Evolutionary conservation across 2,888 invertebrate genomes (phyloP), one percentile per base, ranked within the genome.

Genomic region (Panopea generosa): DNA sequence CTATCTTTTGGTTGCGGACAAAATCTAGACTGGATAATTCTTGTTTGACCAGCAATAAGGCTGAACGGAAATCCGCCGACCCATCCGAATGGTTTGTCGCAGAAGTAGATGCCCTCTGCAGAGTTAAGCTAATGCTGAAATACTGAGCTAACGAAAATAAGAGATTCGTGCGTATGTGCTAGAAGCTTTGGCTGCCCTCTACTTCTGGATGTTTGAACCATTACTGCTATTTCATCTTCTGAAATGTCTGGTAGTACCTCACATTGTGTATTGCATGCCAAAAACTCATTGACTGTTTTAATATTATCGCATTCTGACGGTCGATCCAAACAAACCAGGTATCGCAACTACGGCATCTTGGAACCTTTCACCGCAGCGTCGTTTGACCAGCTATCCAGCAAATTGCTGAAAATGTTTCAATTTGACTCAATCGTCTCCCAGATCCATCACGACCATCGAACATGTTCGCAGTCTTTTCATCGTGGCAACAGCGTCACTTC

Each of bases 161-260:
- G 24, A 49, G 2, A 22, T 18, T 11, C 16, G 20, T 68, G 59
- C 1, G 53, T 59, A 18, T 63, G 63, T 7, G 63, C 40, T 1
- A 77, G 33, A 1, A 68, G 29, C 27, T 71, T 77, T 26, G 77
- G 77, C 2, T 62, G 47, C 6, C 77, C 77, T 2, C 67, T 77
- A 29, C 77, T 77, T n/a, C 77, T 68, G 2, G 71, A 77, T n/a
- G 71, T 68, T 26, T 63, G 71, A 26, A 77, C 50, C 27, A 71
- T 26, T 16, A 47, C 11, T 7, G 33, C 33, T 33, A 33, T 33
- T 7, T 33, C 33, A 33, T 33, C 33, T 11, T 4, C 6, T 7
- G 4, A 4, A 33, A 33, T 33, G 11, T 7, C 4, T 33, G 33
- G 33, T 11, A 33, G 33, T 33, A 7, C 33, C 11, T 7, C 33